Evolutionary conservation across 1,140 invertebrate species (phyloP).

Genomic region (Papilio polytes): DNA sequence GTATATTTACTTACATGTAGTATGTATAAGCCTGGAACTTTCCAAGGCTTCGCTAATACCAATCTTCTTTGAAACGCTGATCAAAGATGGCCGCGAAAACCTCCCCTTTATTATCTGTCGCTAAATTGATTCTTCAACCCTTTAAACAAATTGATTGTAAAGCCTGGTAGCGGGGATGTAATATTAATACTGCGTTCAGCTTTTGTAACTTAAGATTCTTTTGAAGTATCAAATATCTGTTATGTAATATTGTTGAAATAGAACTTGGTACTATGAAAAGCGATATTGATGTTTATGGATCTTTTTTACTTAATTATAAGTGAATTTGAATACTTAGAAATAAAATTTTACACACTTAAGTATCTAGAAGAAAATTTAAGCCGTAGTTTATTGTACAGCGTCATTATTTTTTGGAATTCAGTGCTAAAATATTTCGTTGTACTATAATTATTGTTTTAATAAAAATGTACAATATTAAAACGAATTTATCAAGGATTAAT

Average conservation of each 20-base stretch:
- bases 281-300: too few species aligned
- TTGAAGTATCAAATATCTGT: neutral
- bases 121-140: slow-evolving; percentile 22
- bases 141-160: slow-evolving; percentile 17
- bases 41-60: neutral
- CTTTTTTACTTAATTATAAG: too few species aligned
- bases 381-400: too few species aligned
- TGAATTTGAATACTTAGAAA: neutral
- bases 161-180: neutral
- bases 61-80: slow-evolving; percentile 19
- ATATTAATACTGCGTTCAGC: neutral
- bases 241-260: neutral
- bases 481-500: neutral
- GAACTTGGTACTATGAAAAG: neutral
- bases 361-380: too few species aligned
- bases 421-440: neutral
- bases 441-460: neutral
- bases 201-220: neutral
- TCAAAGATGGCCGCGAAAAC: slow-evolving; percentile 24
- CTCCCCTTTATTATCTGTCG: neutral
- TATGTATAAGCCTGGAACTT: neutral
- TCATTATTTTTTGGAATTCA: too few species aligned
- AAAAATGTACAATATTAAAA: neutral
- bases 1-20: neutral
- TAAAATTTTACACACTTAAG: neutral